A percentile compares a stretch with the other conserved stretches of the same genome.
Evolutionary conservation across 2,113 vertebrate genomes (phyloP).

Genomic region (Colaptes auratus): DNA sequence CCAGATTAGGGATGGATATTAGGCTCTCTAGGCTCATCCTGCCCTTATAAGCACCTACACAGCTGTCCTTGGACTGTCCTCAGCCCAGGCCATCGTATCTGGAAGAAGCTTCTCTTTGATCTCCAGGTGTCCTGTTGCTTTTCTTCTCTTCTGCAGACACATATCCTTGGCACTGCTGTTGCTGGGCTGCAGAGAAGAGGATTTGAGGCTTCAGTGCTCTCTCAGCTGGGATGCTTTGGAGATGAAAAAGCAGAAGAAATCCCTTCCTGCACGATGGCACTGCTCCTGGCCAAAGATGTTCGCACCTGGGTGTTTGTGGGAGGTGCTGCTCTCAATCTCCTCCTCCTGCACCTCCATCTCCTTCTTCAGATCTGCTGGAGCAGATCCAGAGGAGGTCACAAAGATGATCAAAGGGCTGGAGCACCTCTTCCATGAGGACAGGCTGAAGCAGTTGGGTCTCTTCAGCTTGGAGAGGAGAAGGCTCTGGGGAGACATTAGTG

Average conservation of each 20-base stretch:
- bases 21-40: not conserved
- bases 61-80: too few species aligned
- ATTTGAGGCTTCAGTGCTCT: not conserved
- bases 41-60: not conserved
- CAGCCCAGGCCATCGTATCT: not conserved
- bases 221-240: not conserved
- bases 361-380: not conserved
- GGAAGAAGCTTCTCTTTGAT: not conserved
- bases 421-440: too few species aligned
- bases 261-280: not conserved
- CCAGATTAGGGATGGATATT: not conserved
- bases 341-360: not conserved
- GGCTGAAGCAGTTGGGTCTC: too few species aligned
- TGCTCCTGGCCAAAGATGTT: not conserved
- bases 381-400: too few species aligned
- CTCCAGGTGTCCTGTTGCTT: not conserved
- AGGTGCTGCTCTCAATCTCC: not conserved
- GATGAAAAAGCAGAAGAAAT: not conserved
- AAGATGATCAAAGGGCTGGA: too few species aligned
- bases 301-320: not conserved
- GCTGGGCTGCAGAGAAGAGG: not conserved
- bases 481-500: too few species aligned
- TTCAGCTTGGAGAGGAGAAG: too few species aligned
- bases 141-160: not conserved
- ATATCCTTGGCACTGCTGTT: not conserved